These are phyloP conservation scores for Actinernus sp. DNA, from an alignment of 92 coral and sea anemone genomes.

Conservation along the genomic window DNA sequence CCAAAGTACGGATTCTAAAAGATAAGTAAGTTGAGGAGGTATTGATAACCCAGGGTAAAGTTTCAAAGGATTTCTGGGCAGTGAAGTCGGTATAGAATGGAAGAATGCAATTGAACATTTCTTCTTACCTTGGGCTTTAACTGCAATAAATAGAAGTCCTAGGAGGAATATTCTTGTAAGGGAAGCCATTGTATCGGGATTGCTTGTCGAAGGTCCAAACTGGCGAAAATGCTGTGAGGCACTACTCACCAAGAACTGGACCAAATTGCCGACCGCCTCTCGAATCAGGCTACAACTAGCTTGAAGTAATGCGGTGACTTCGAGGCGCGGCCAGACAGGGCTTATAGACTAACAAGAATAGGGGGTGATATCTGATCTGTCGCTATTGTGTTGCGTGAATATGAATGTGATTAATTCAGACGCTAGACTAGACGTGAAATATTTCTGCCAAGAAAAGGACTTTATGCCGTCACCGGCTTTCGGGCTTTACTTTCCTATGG, in stretches of 20 bases:
- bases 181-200: conserved; percentile 40
- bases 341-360: conserved; percentile 27
- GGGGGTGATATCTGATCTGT: conserved; percentile 36
- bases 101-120: too few species aligned
- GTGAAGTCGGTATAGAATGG: too few species aligned
- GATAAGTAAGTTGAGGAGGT: too few species aligned
- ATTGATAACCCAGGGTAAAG: too few species aligned
- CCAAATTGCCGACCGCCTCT: conserved; percentile 64
- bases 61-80: too few species aligned
- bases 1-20: too few species aligned
- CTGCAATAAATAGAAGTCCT: conserved; percentile 32
- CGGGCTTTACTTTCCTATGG: too few species aligned
- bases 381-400: conserved; percentile 46
- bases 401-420: conserved; percentile 54
- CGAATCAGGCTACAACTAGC: conserved; percentile 36
- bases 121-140: conserved; percentile 35
- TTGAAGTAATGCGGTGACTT: conserved; percentile 31
- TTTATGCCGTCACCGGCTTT: too few species aligned
- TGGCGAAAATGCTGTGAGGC: conserved; percentile 48
- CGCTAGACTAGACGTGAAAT: conserved; percentile 46
- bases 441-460: conserved; percentile 43
- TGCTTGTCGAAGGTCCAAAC: conserved; percentile 25
- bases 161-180: conserved; percentile 22
- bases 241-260: conserved; percentile 32
- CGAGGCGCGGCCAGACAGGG: conserved; percentile 69